Evolutionary conservation across 2,888 invertebrate genomes (phyloP), one percentile per base, ranked within the genome.

Genomic region (Microctonus aethiopoides): DNA sequence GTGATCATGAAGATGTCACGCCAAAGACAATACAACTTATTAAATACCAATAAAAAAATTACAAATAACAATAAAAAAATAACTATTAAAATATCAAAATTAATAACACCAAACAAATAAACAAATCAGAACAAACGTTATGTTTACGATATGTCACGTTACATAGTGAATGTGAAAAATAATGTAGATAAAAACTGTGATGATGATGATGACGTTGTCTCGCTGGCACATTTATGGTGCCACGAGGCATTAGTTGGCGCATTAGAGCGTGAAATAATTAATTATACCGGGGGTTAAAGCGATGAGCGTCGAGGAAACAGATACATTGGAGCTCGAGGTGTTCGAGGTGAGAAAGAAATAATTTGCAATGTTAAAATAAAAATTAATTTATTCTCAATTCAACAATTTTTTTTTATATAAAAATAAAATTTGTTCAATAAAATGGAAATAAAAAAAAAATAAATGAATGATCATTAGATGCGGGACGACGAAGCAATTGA

Each of bases 281-380:
- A 72, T 72, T 75, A 77, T 76, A 26, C 56, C 5, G 56, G 29
- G 56, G 29, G 56, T 29, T 71, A 73, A 76, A 78, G 77, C 81
- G 82, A 85, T 85, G 85, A 85, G 79, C 82, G 80, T 78, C 80
- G 56, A 24, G 9, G 82, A 83, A 79, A 78, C 80, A 77, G 86
- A 86, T 80, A 84, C 83, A 76, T 81, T 86, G 81, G 86, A 86
- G 82, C 86, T 86, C 82, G 85, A 86, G 78, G 85, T 86, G 76
- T 86, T 86, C 84, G 86, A 86, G 86, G 86, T 86, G 79, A 81
- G 85, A 16, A 4, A 81, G 85, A 16, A 4, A 16, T 7, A n/a
- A 46, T 75, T 76, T 11, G 11, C n/a, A 1, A 10, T 24, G 16
- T 52, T 22, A 20, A 22, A 11, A 22, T 4, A 10, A 24, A 22